phyloP scores from a whole-genome alignment of 2,113 vertebrate species.

The Circaetus cinerascens region DNA sequence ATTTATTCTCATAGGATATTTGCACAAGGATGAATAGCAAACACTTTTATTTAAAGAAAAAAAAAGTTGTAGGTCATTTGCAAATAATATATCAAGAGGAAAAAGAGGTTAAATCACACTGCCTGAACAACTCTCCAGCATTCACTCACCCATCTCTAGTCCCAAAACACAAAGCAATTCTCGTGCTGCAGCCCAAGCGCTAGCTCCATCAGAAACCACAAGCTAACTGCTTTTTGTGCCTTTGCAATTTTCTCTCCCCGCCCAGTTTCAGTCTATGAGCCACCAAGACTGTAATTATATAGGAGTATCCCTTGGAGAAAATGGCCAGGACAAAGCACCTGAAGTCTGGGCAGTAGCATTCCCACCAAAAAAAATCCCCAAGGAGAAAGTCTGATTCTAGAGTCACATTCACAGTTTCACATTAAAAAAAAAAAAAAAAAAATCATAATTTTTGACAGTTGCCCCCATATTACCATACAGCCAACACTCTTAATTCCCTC shows the following conservation, averaged over 20 bases:
- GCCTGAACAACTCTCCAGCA: background rate
- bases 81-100: background rate
- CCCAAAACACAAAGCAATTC: slow-evolving; percentile 7
- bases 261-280: background rate
- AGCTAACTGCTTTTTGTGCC: background rate
- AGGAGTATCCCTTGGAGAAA: slow-evolving; percentile 4
- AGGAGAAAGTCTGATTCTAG: background rate
- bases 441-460: background rate
- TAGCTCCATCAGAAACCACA: background rate
- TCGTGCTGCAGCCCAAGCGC: background rate
- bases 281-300: slow-evolving; percentile 12
- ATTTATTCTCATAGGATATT: slow-evolving; percentile 12
- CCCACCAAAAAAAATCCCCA: background rate
- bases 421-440: background rate
- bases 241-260: background rate
- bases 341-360: background rate
- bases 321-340: background rate
- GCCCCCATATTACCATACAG: background rate
- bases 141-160: background rate
- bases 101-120: background rate
- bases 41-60: background rate
- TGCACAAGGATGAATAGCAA: background rate
- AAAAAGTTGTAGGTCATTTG: background rate
- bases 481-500: background rate
- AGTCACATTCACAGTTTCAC: background rate